Evolutionary conservation across 2,113 vertebrate genomes (phyloP), one percentile per base, ranked within the genome.

Genomic region (Ursus arctos): DNA sequence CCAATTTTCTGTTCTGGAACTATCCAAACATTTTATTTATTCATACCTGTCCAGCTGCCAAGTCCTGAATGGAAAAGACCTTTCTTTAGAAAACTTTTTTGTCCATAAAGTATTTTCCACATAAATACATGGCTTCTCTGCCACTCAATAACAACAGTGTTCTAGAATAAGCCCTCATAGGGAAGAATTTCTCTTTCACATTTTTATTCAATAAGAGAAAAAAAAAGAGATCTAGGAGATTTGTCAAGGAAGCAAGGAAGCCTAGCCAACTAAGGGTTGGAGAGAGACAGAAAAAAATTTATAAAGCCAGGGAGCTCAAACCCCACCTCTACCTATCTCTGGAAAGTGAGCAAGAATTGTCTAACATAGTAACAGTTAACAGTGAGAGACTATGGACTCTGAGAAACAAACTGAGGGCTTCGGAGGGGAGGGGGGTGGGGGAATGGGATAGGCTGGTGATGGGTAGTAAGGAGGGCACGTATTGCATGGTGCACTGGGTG

Each of bases 201-300:
- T 85, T 94, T 94, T 81, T 47, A 63, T 80, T 89, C n/a, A 82
- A 53, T 95, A 95, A 1, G 8, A 65, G 63, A 31, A 28, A 65
- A 33, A 65, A 65, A 33, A 15, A 65, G 61, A 33, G 1, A 65
- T 61, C 6, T 40, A 74, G 33, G 22, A 71, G 18, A 59, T 47
- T 9, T 51, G 33, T 76, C 26, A 88, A 65, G 53, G 4, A 94
- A 88, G 4, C 31, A 79, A 55, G 71, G 22, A 90, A 88, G 4
- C 5, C 7, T 31, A 91, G 40, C 28, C 31, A 57, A 61, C 4
- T 84, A 28, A 88, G 7, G 11, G 18, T n/a, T 84, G 6, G 6
- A 91, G 31, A 79, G 31, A 76, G 10, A 65, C 6, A 81, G 36
- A 92, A 92, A 4, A 53, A 65, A 3, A 76, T 67, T 83, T 90